Conservation (phyloP, 2,888 invertebrate species). For the Eupithecia dodoneata region DNA sequence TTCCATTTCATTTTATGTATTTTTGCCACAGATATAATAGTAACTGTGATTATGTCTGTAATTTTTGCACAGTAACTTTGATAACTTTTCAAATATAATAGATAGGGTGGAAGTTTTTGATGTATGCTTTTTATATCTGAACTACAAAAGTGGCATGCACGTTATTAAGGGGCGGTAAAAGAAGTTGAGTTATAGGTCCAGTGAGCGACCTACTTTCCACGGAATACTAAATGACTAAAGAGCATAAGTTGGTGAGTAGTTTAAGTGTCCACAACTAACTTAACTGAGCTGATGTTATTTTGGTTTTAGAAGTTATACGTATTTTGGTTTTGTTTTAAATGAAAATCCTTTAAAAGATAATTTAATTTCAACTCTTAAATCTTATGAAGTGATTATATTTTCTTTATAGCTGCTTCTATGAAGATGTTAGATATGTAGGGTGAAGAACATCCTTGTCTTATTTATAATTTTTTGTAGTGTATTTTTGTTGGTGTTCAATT, state of each 20-base stretch:
- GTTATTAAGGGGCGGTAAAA: slow-evolving; percentile 33
- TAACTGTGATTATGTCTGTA: no score
- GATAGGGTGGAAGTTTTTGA: slow-evolving; percentile 21
- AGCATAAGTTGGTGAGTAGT: slow-evolving; percentile 12
- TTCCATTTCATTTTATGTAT: slow-evolving; percentile 19
- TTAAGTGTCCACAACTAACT: background rate
- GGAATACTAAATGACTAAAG: slow-evolving; percentile 16
- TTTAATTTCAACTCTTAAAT: no score
- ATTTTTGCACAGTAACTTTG: slow-evolving; percentile 13
- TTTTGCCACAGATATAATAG: background rate
- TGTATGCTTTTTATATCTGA: slow-evolving; percentile 20
- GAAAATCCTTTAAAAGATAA: no score
- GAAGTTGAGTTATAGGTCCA: slow-evolving; percentile 31
- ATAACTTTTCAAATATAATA: slow-evolving; percentile 23
- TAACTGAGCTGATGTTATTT: no score
- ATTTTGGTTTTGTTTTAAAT: no score
- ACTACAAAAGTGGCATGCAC: slow-evolving; percentile 11
- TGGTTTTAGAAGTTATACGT: no score
- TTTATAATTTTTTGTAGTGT: no score
- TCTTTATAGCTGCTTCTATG: no score
- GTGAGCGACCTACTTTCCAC: slow-evolving; percentile 30
- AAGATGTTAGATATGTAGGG: no score
- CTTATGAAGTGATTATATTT: no score
- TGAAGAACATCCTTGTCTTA: no score
- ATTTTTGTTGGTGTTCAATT: no score